Percentiles rank a stretch among this genome's conserved stretches.
These are phyloP conservation scores for Cryptus armator DNA, from an alignment of 2,888 invertebrate species.

Conservation along the genomic window DNA sequence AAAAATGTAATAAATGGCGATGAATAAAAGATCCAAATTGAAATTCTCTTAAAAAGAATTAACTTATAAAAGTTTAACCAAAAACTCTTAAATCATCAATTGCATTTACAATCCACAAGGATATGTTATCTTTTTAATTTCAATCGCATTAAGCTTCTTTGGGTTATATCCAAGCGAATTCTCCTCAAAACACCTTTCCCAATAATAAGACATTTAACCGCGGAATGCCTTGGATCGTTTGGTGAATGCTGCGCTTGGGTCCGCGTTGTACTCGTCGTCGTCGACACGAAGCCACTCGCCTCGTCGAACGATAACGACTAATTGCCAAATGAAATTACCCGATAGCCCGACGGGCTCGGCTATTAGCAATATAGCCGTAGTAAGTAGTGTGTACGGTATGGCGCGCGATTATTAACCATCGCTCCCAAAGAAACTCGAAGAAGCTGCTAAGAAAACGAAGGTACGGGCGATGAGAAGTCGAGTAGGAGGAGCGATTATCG, in stretches of 20 bases:
- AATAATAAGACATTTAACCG: slow-evolving; percentile 38
- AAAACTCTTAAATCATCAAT: too few species aligned
- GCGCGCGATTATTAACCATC: slow-evolving; percentile 35
- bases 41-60: too few species aligned
- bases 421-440: slow-evolving; percentile 26
- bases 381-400: slow-evolving; percentile 34
- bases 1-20: too few species aligned
- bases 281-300: slow-evolving; percentile 7
- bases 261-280: neutral
- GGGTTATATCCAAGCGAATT: neutral
- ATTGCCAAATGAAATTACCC: slow-evolving; percentile 66
- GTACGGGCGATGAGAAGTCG: slow-evolving; percentile 15
- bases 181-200: neutral
- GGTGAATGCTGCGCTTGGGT: slow-evolving; percentile 10
- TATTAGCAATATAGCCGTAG: slow-evolving; percentile 39
- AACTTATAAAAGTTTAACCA: too few species aligned
- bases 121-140: neutral
- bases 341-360: slow-evolving; percentile 57
- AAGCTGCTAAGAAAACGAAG: slow-evolving; percentile 25
- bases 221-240: slow-evolving; percentile 4
- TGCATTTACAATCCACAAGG: too few species aligned
- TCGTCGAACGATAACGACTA: slow-evolving; percentile 65
- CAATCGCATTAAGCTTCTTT: neutral
- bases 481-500: slow-evolving; percentile 57
- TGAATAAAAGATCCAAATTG: too few species aligned